Conservation (phyloP, 1,140 invertebrate genomes). For the Drosophila obscura region DNA sequence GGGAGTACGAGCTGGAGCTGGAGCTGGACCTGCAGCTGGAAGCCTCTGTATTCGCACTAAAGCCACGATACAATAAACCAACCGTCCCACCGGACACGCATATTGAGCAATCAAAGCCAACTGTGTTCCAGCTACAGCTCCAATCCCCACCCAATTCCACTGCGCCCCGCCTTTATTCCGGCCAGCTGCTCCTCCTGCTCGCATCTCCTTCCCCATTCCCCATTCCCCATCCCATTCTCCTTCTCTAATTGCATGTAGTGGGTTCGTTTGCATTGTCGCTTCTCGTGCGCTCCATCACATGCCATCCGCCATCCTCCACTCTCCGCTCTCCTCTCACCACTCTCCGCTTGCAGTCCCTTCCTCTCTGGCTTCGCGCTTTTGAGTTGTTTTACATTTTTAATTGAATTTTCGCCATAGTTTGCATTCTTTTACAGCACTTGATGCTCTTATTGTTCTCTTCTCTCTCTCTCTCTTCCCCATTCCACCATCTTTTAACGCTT, state of each 20-base stretch:
- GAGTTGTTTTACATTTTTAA: slow-evolving; percentile 82
- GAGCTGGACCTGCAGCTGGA: slow-evolving; percentile 1
- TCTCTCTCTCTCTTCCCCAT: neutral
- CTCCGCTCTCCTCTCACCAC: neutral
- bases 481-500: slow-evolving; percentile 53
- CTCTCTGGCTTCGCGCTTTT: slow-evolving; percentile 56
- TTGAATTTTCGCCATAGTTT: slow-evolving; percentile 81
- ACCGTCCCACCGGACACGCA: slow-evolving; percentile 59
- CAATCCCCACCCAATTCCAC: neutral
- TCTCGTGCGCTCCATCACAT: slow-evolving; percentile 64
- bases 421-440: slow-evolving; percentile 64
- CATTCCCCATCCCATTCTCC: slow-evolving; percentile 6
- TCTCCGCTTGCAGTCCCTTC: slow-evolving; percentile 1
- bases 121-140: slow-evolving; percentile 50
- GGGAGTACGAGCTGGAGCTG: neutral
- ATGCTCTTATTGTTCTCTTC: slow-evolving; percentile 18
- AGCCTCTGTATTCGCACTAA: slow-evolving; percentile 70
- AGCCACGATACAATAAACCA: slow-evolving; percentile 70
- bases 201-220: neutral
- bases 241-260: slow-evolving; percentile 75
- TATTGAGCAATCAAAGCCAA: slow-evolving; percentile 82
- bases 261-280: slow-evolving; percentile 76
- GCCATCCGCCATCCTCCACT: slow-evolving; percentile 6
- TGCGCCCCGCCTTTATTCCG: slow-evolving; percentile 14
- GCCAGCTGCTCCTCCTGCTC: neutral